Base-by-base conservation (phyloP, 1,140 invertebrate species). In the Polypedilum vanderplanki region DNA sequence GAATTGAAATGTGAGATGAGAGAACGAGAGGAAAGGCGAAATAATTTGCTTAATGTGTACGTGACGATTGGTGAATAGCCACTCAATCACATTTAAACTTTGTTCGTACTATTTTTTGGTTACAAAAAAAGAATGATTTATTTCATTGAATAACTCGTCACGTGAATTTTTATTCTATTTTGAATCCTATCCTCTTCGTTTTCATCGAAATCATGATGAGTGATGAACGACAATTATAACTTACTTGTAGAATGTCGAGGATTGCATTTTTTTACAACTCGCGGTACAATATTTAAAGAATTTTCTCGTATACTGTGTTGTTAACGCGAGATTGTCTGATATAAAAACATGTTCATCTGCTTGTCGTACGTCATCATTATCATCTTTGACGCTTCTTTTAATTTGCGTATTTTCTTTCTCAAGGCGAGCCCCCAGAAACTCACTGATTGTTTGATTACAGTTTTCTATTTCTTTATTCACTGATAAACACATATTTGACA, bases 401-500 rank as follows among this genome's bases (percentile, higher is more conserved):
- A 33, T 33, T 70, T 70, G 8, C 17, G 18, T 20, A 18, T 70
- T 70, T 70, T 70, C 65, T 20, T 70, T 18, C 9, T 18, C 17
- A 18, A 18, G 65, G 18, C 65, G 65, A 18, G 65, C 65, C 65
- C 10, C 65, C 65, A 70, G 20, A 70, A 8, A 70, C 9, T 20
- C 65, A 20, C 20, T 70, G 18, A 57, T 15, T n/a, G 46, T n/a
- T 57, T 57, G 9, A 57, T n/a, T n/a, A 15, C 46, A 57, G 15
- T 57, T 57, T 15, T 57, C 46, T n/a, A 15, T 57, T 12, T n/a
- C 46, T 57, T 70, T 18, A 70, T 22, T 70, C 65, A 70, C 65
- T 18, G 65, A 70, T 18, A 70, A 18, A 70, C 65, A 70, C 65
- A 70, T 57, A n/a, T n/a, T 57, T 70, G 9, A 20, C 17, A 70